Percentiles rank a stretch among this genome's conserved stretches.
phyloP scores from a whole-genome alignment of 1,140 invertebrate genomes.

The Rhyacophila brunnea region DNA sequence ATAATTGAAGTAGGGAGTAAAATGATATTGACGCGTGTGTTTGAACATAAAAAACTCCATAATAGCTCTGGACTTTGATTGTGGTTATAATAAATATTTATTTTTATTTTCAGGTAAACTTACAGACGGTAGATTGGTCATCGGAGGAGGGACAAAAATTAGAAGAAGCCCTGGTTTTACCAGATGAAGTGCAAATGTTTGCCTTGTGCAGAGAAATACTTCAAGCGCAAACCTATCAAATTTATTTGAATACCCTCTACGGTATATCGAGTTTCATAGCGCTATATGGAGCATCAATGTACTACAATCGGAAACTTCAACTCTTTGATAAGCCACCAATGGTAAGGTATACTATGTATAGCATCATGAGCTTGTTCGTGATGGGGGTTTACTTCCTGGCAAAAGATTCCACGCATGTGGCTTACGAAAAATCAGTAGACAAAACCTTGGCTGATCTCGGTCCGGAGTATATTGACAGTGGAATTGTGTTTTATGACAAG shows the following conservation, averaged over 20 bases:
- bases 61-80: too few relatives aligned
- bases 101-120: conserved; percentile 48
- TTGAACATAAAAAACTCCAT: too few relatives aligned
- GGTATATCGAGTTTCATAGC: conserved; percentile 47
- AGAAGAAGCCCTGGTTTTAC: conserved; percentile 64
- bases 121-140: conserved; percentile 60
- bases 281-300: conserved; percentile 54
- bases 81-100: too few relatives aligned
- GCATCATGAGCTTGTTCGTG: conserved; percentile 57
- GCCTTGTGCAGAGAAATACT: conserved; percentile 72
- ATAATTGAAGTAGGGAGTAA: too few relatives aligned
- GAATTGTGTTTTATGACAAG: conserved; percentile 74
- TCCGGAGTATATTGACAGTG: conserved; percentile 65
- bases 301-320: conserved; percentile 57
- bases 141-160: conserved; percentile 60
- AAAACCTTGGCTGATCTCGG: conserved; percentile 58
- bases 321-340: conserved; percentile 50
- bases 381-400: conserved; percentile 61
- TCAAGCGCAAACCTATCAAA: conserved; percentile 55
- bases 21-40: too few relatives aligned
- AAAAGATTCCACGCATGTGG: conserved; percentile 61
- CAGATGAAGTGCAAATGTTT: conserved; percentile 74
- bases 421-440: conserved; percentile 64
- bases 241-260: conserved; percentile 55
- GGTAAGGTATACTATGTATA: conserved; percentile 57